Percentiles rank a stretch among this genome's conserved stretches.
phyloP scores from a whole-genome alignment of 2,113 vertebrate species.

The Australoheros scitulus region DNA sequence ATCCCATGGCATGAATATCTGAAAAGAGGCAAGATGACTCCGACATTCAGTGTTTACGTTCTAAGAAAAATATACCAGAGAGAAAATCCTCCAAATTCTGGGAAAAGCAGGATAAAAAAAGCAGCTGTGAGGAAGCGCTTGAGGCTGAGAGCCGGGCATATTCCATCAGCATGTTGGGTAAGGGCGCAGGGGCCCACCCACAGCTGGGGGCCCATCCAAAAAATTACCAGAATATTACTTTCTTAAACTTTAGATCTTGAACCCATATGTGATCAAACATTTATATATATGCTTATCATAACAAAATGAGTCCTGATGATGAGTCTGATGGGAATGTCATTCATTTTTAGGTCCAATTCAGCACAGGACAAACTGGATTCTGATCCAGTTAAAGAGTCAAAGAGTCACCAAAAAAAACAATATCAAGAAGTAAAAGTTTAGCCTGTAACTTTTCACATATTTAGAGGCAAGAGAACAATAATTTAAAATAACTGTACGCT shows the following conservation, averaged over 20 bases:
- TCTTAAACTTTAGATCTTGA: background rate
- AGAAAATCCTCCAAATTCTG: constrained; percentile 6
- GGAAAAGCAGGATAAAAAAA: background rate
- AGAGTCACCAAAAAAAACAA: no score
- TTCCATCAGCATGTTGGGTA: background rate
- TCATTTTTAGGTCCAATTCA: no score
- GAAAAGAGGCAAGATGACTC: background rate
- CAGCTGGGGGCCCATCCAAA: background rate
- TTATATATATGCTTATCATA: no score
- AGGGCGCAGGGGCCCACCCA: background rate
- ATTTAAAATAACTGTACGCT: no score
- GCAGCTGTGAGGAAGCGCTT: background rate
- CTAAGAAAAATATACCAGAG: constrained; percentile 10
- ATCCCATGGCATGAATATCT: constrained; percentile 39
- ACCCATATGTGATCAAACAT: background rate
- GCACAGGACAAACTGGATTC: no score
- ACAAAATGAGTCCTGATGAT: no score
- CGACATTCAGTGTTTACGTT: constrained; percentile 20
- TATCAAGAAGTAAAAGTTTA: no score
- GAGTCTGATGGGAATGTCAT: no score
- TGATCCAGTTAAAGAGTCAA: no score
- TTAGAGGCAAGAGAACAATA: no score
- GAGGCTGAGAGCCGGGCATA: background rate
- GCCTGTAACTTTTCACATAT: no score
- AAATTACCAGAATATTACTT: background rate